These are phyloP conservation scores for Aplidium turbinatum DNA, from an alignment of 23 tunicate genomes.

Conservation along the genomic window DNA sequence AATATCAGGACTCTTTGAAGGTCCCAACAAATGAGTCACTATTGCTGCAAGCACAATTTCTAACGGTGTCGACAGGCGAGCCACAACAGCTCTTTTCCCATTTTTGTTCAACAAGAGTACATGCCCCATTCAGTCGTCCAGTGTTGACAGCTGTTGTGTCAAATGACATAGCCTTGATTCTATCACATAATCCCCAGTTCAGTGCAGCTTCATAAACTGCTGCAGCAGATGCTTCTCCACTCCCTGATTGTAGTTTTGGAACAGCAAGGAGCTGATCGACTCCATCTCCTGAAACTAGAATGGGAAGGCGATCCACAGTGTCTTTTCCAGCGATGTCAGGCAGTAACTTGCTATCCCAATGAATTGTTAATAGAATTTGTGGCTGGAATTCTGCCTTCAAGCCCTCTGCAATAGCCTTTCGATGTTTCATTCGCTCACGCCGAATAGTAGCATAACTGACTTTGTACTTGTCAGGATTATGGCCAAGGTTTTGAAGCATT, in stretches of 20 bases:
- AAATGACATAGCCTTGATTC: conserved; percentile 12
- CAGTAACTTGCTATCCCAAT: conserved; percentile 18
- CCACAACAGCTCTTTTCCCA: conserved; percentile 3
- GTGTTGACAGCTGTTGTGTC: conserved; percentile 1
- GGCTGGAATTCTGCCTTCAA: conserved; percentile 20
- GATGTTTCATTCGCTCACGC: too few species aligned
- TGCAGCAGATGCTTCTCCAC: conserved; percentile 10
- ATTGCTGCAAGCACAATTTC: conserved; percentile 12
- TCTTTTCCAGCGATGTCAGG: conserved; percentile 4
- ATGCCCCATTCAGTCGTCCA: background rate
- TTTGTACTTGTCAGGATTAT: background rate
- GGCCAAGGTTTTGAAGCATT: background rate
- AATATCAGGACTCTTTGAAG: conserved; percentile 11
- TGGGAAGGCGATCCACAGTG: background rate
- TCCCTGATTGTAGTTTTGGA: conserved; percentile 3
- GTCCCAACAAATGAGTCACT: conserved; percentile 1
- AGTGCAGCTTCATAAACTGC: conserved; percentile 16
- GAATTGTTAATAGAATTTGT: conserved; percentile 2
- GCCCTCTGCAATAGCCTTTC: too few species aligned
- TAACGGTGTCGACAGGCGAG: conserved; percentile 15
- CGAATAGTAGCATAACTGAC: background rate
- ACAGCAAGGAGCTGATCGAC: conserved; percentile 13
- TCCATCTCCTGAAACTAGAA: conserved; percentile 19
- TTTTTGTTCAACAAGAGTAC: conserved; percentile 16
- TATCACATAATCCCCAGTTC: background rate